phyloP scores from a whole-genome alignment of 2,797 vertebrate species.

The Poecilia picta region DNA sequence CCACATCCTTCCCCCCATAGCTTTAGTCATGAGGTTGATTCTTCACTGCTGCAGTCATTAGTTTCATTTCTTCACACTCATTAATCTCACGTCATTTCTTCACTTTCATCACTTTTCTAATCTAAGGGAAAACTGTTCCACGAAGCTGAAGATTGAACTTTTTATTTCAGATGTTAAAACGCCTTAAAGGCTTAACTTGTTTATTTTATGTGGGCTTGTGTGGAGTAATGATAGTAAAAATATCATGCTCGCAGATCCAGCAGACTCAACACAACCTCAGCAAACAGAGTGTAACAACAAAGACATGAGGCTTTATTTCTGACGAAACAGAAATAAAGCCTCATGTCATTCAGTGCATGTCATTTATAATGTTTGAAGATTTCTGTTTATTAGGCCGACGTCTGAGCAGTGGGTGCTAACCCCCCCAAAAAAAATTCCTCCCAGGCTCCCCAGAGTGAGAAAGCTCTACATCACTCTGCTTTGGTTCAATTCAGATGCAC shows the following conservation, averaged over 20 bases:
- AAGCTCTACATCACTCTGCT: not conserved
- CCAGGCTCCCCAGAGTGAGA: too few relatives aligned
- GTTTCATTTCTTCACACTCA: constrained; percentile 64
- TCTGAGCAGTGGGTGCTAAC: too few relatives aligned
- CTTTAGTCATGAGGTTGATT: constrained; percentile 9
- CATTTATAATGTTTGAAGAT: not conserved
- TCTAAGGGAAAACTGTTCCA: constrained; percentile 7
- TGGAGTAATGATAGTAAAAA: not conserved
- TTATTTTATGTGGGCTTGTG: not conserved
- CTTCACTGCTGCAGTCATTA: constrained; percentile 63
- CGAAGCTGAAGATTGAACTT: constrained; percentile 4
- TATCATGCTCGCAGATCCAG: not conserved
- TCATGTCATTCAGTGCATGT: not conserved
- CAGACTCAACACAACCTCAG: not conserved
- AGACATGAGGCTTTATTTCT: not conserved
- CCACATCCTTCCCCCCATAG: constrained; percentile 39
- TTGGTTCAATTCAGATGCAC: not conserved
- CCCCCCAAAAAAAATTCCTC: too few relatives aligned
- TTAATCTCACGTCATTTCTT: too few relatives aligned
- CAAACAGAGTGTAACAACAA: not conserved
- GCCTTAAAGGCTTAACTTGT: not conserved
- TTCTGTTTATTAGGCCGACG: too few relatives aligned
- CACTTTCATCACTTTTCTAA: not conserved
- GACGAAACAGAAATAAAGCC: not conserved
- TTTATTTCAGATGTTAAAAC: not conserved